Evolutionary conservation across 2,797 vertebrate genomes (phyloP), one percentile per base, ranked within the genome.

Genomic region (Eulemur albifrons): DNA sequence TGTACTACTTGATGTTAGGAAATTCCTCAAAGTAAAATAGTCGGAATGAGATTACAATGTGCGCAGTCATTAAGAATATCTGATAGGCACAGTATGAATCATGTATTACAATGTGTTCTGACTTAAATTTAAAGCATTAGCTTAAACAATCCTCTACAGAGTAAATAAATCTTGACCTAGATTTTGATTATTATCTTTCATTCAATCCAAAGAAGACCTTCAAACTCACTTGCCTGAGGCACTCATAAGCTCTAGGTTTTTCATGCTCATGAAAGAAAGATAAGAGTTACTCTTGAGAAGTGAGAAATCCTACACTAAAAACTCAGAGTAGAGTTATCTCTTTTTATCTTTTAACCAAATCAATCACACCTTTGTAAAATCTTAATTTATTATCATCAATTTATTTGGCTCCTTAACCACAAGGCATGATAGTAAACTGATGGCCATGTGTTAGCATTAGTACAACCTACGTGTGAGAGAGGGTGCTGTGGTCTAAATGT

Each of bases 151-250:
- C 94, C 94, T 98, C 96, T 81, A 77, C 93, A 98, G 93, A 91
- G 97, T 98, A 98, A 98, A 98, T 93, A 98, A 92, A 96, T 91
- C 96, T 97, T 98, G 97, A 97, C 98, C 97, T 98, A 98, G 89
- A 98, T 98, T 98, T 98, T 98, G 93, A 98, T 98, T 97, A 97
- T 98, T 98, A 89, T 97, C 97, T 98, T 97, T 98, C 92, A 94
- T 97, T 98, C 98, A 97, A 0, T 98, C 97, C 54, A 61, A 97
- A 98, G 98, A 97, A 98, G 98, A 97, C 97, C 98, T 98, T 98
- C 98, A 98, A 98, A 97, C 95, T 98, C 94, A 97, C 97, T 99
- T 98, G 98, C 98, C 98, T 96, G 97, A 98, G 98, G 98, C 98
- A 98, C 70, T 97, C 43, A 93, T 97, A 98, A 98, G 98, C 97